Base-by-base conservation (phyloP, 2,888 invertebrate genomes). In the Amphimallon solstitiale region DNA sequence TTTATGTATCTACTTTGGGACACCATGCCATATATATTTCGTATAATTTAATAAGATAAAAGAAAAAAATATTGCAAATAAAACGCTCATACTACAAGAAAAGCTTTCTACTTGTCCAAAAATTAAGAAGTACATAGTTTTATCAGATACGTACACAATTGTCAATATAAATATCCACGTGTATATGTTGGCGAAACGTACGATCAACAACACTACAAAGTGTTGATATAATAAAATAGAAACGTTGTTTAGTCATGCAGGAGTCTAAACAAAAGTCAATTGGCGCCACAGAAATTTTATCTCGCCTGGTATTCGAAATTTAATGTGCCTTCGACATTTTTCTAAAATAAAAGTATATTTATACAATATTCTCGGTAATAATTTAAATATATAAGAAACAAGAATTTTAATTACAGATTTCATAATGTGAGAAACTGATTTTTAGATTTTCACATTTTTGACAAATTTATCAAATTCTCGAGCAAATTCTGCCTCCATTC, bases 121-220 rank as follows among this genome's bases (percentile, higher is more conserved):
- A 14, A 7, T 43, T 43, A 14, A 35, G 35, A 51, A 51, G 15
- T 19, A 51, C 35, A 51, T 35, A 35, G 35, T 10, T 51, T 51
- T 51, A 51, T 51, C 51, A 9, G n/a, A n/a, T n/a, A n/a, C 35
- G 9, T 51, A 51, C 48, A 48, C 51, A 51, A 51, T 52, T 52
- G 38, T 52, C 51, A 35, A 52, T 52, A 52, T 52, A 52, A 52
- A 52, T 52, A 52, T 52, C 17, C 35, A 35, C 51, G 51, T 17
- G 35, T 37, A 34, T 52, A 37, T n/a, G 52, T 37, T 52, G 19
- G 52, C 19, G 37, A 38, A 52, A 52, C 35, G 19, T 37, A 37
- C 51, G 21, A 52, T 52, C 52, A 52, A 52, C 38, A 52, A 52
- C 37, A 37, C 29, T 29, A 29, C 29, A 29, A 29, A 35, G 15